Conservation (phyloP, 1,140 invertebrate species). For the Hycleus cichorii region DNA sequence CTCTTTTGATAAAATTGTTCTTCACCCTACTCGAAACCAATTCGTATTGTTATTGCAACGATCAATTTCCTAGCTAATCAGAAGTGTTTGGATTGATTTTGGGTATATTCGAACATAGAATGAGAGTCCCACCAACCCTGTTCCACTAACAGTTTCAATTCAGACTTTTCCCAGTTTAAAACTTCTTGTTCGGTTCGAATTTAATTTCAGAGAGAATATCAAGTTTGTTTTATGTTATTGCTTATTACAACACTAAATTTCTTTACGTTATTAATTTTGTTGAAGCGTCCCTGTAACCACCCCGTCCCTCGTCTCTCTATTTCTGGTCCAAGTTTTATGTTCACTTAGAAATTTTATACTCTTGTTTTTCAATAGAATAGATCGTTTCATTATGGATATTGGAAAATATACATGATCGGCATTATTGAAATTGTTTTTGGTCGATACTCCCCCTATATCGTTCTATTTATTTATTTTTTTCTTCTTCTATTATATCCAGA, state of each 20-base stretch:
- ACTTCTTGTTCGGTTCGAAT: constrained; percentile 15
- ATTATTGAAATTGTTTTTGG: constrained; percentile 3
- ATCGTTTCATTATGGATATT: constrained; percentile 11
- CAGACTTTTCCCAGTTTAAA: constrained; percentile 9
- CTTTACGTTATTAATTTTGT: constrained; percentile 15
- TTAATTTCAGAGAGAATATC: constrained; percentile 14
- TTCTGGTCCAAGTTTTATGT: constrained; percentile 7
- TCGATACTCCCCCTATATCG: no score
- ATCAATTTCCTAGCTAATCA: constrained; percentile 15
- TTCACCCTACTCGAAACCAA: neutral
- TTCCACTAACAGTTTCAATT: constrained; percentile 11
- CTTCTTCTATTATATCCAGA: no score
- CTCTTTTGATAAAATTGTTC: no score
- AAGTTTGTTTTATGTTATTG: constrained; percentile 16
- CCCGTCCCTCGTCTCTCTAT: neutral
- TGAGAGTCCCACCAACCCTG: neutral
- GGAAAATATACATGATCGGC: neutral
- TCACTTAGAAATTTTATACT: constrained; percentile 15
- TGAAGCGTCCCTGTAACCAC: neutral
- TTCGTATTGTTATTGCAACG: constrained; percentile 13
- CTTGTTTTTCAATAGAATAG: constrained; percentile 10
- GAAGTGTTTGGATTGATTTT: constrained; percentile 16
- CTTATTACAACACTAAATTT: constrained; percentile 16
- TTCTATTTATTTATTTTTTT: no score
- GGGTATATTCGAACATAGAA: constrained; percentile 9